Percentiles rank a stretch among this genome's conserved stretches.
phyloP scores from a whole-genome alignment of 1,140 invertebrate genomes.

The Pectinophora gossypiella region DNA sequence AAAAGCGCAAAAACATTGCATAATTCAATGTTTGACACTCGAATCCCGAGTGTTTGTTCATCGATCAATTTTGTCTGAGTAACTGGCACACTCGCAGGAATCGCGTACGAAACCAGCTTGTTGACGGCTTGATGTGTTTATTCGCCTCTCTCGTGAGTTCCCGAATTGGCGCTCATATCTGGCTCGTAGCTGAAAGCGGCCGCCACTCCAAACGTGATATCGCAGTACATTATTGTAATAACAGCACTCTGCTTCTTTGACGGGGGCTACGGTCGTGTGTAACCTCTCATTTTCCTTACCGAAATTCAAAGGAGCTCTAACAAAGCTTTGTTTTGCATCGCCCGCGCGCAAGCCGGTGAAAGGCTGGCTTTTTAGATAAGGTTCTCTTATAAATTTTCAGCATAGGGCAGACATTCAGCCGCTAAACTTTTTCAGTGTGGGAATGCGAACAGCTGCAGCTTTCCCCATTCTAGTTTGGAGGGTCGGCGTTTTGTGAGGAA shows the following conservation, averaged over 20 bases:
- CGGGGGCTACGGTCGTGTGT: slow-evolving; percentile 43
- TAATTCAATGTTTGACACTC: too few species aligned
- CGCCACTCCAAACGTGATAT: slow-evolving; percentile 40
- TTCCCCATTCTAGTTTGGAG: slow-evolving; percentile 44
- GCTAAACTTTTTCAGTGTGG: slow-evolving; percentile 60
- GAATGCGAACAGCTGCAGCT: slow-evolving; percentile 49
- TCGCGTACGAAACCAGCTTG: background rate
- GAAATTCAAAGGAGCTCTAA: slow-evolving; percentile 68
- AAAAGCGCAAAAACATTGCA: too few species aligned
- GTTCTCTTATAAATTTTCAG: slow-evolving; percentile 64
- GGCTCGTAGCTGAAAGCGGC: slow-evolving; percentile 15
- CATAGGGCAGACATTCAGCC: slow-evolving; percentile 48
- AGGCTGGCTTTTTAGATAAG: slow-evolving; percentile 71
- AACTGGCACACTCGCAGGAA: too few species aligned
- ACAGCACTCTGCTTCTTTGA: slow-evolving; percentile 63
- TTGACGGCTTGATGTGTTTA: background rate
- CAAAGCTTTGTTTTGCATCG: slow-evolving; percentile 72
- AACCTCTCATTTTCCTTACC: slow-evolving; percentile 67
- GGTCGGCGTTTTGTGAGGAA: slow-evolving; percentile 23
- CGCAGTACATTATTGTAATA: slow-evolving; percentile 64
- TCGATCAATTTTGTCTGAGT: too few species aligned
- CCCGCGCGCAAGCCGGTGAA: slow-evolving; percentile 54
- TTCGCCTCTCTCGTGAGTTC: background rate
- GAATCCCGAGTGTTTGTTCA: too few species aligned
- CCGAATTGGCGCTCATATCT: slow-evolving; percentile 5